A percentile compares a stretch with the other conserved stretches of the same genome.
These are phyloP conservation scores for Ophioninae sp. DNA, from an alignment of 2,888 invertebrate species.

Conservation along the genomic window DNA sequence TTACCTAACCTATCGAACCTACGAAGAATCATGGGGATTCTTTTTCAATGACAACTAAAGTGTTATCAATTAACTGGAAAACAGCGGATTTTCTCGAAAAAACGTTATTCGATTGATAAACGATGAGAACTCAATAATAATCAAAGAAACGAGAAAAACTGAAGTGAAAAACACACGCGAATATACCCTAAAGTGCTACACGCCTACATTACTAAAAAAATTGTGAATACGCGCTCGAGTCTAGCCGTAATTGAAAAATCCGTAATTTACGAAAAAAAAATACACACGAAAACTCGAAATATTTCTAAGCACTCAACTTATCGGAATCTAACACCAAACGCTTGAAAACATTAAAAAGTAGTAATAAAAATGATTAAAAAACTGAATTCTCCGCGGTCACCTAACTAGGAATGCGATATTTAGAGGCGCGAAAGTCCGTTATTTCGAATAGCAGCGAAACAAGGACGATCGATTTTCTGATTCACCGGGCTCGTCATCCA, in stretches of 20 bases:
- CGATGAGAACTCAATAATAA: slow-evolving; percentile 49
- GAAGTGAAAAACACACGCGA: slow-evolving; percentile 47
- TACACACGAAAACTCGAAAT: slow-evolving; percentile 58
- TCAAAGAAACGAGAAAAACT: slow-evolving; percentile 31
- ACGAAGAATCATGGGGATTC: slow-evolving; percentile 32
- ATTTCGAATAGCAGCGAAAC: slow-evolving; percentile 13
- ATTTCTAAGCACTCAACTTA: slow-evolving; percentile 58
- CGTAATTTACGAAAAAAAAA: slow-evolving; percentile 19
- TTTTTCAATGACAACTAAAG: slow-evolving; percentile 33
- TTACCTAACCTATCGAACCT: slow-evolving; percentile 41
- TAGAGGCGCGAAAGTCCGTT: slow-evolving; percentile 38
- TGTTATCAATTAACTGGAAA: slow-evolving; percentile 63
- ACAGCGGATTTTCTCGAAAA: slow-evolving; percentile 68
- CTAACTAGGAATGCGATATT: slow-evolving; percentile 31
- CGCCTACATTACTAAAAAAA: slow-evolving; percentile 34
- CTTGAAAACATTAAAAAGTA: slow-evolving; percentile 5
- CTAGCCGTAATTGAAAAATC: slow-evolving; percentile 30
- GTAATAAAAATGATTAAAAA: slow-evolving; percentile 4
- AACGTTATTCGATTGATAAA: slow-evolving; percentile 60
- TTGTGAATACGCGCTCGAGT: slow-evolving; percentile 40
- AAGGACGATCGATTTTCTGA: slow-evolving; percentile 35
- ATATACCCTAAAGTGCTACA: slow-evolving; percentile 50
- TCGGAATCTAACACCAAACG: slow-evolving; percentile 35
- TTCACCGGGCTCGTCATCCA: slow-evolving; percentile 63
- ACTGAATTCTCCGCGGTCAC: slow-evolving; percentile 34